Percentiles rank a stretch among this genome's conserved stretches.
These are phyloP conservation scores for Papilio aristodemus DNA, from an alignment of 1,140 invertebrate genomes.

Conservation along the genomic window DNA sequence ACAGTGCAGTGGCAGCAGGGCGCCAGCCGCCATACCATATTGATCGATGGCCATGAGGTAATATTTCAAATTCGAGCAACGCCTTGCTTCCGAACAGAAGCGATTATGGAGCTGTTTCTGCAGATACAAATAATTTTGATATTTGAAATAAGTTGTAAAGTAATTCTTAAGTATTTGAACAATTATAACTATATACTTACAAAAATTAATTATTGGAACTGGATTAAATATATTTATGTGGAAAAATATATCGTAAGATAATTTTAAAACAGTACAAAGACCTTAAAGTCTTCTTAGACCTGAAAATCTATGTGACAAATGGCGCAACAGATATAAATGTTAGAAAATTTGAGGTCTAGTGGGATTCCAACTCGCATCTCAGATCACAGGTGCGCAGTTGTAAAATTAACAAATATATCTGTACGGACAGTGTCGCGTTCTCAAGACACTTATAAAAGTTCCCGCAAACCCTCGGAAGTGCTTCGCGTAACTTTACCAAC, in stretches of 20 bases:
- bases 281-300: too few species aligned
- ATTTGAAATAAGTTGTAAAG: neutral
- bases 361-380: neutral
- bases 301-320: too few species aligned
- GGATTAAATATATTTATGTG: too few species aligned
- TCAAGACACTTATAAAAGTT: constrained; percentile 21
- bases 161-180: too few species aligned
- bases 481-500: constrained; percentile 5
- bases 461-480: neutral
- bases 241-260: too few species aligned
- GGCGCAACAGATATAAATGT: too few species aligned
- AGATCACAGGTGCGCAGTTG: neutral
- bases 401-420: constrained; percentile 6
- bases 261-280: too few species aligned
- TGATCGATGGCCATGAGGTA: neutral
- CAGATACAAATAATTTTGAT: neutral
- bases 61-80: neutral
- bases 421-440: neutral
- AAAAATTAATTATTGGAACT: too few species aligned
- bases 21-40: neutral
- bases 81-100: neutral
- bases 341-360: neutral
- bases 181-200: too few species aligned
- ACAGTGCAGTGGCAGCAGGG: neutral
- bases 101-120: neutral